Evolutionary conservation across 2,113 vertebrate genomes (phyloP), one percentile per base, ranked within the genome.

Genomic region (Apeltes quadracus): DNA sequence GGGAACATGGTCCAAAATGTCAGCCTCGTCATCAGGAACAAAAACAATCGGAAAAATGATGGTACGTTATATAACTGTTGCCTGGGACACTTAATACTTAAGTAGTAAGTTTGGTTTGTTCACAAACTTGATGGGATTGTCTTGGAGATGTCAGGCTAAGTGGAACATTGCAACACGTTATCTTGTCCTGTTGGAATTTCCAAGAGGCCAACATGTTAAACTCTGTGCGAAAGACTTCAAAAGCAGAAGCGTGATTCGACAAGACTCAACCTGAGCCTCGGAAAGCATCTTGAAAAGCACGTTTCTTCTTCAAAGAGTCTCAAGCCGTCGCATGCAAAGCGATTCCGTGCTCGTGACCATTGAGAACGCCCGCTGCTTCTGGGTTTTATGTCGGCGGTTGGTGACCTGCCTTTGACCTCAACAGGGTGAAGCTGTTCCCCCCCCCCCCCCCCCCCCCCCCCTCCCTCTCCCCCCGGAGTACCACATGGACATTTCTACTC

Each of bases 1-100:
- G 15, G 66, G 54, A 86, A 82, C 69, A 7, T 5, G 48, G 48
- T 38, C 72, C 44, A 27, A 93, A 92, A 91, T 92, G 89, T 87
- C 88, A 88, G 70, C n/a, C 78, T 61, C 73, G 63, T 83, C 81
- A 76, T 78, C 59, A 50, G 66, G 70, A 73, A 73, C 22, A 5
- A 58, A 83, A 75, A 75, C 65, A 75, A 79, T 77, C 16, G 36
- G 63, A 62, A 71, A 71, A 76, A 86, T 73, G 6, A 76, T 58
- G 22, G 20, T 4, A 12, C 3, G 44, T 81, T 84, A 59, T 73
- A 36, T 50, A 81, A 77, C 25, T 7, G 46, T 43, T 16, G 29
- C 77, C 82, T 87, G 66, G 75, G 75, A 78, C n/a, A n/a, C n/a
- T n/a, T n/a, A n/a, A n/a, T n/a, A n/a, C n/a, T n/a, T n/a, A n/a